A percentile compares a stretch with the other conserved stretches of the same genome.
Evolutionary conservation across 2,797 vertebrate species (phyloP).

Genomic region (Bufotes viridis): DNA sequence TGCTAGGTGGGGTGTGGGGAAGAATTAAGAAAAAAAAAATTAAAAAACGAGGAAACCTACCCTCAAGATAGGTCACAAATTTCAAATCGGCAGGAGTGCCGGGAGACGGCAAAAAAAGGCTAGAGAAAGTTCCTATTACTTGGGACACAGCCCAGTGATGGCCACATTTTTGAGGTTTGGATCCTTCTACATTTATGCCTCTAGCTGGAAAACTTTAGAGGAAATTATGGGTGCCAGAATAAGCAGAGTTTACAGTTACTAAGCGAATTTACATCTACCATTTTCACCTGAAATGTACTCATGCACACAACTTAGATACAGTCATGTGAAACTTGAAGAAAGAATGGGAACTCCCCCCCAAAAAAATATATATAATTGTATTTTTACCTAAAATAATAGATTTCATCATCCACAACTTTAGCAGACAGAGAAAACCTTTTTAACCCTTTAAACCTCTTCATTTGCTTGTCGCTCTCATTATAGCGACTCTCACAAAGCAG

Average conservation of each 20-base stretch:
- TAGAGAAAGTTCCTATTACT: no score
- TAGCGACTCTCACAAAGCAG: constrained; percentile 97
- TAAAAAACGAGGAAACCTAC: background rate
- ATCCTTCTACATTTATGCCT: no score
- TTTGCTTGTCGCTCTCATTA: constrained; percentile 93
- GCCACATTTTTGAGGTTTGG: no score
- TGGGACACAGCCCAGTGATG: no score
- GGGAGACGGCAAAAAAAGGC: no score
- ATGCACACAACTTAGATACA: background rate
- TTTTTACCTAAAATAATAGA: constrained; percentile 96
- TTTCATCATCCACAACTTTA: constrained; percentile 97
- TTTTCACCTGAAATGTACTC: background rate
- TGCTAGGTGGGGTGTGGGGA: no score
- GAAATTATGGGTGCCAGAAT: background rate
- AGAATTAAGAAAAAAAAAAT: background rate
- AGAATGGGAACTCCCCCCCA: no score
- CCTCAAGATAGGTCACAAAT: no score
- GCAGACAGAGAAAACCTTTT: constrained; percentile 97
- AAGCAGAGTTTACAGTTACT: background rate
- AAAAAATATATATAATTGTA: no score
- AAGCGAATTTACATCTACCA: background rate
- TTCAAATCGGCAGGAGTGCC: no score
- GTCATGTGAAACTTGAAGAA: no score
- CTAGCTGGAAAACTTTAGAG: background rate
- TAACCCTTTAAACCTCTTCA: constrained; percentile 98